These are phyloP conservation scores for Eulimnadia texana DNA, from an alignment of 1,140 invertebrate genomes.

Conservation along the genomic window DNA sequence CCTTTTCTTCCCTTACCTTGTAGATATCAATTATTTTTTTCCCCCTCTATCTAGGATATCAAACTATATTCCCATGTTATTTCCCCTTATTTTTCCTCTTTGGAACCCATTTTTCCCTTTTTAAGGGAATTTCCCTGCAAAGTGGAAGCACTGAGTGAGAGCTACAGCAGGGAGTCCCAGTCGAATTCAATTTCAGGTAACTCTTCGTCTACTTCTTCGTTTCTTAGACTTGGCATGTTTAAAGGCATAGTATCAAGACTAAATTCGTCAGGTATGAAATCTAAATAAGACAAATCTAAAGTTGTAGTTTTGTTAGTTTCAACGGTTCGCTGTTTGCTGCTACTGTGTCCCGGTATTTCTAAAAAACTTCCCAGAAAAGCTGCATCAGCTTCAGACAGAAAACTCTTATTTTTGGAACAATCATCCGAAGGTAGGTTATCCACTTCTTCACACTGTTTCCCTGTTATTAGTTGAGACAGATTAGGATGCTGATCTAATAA, in stretches of 20 bases:
- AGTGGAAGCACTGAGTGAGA: too few relatives aligned
- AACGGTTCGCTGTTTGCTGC: neutral
- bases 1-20: too few relatives aligned
- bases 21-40: too few relatives aligned
- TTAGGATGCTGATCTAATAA: neutral
- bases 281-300: neutral
- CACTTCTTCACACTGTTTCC: neutral
- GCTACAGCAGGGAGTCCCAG: neutral
- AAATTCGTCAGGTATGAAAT: neutral
- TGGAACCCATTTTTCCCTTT: too few relatives aligned
- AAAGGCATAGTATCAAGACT: neutral
- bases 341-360: neutral
- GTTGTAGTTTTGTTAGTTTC: neutral
- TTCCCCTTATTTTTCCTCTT: too few relatives aligned
- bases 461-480: neutral
- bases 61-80: too few relatives aligned
- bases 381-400: neutral
- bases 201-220: neutral
- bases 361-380: neutral
- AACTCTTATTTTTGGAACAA: neutral
- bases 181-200: neutral
- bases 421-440: neutral
- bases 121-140: neutral
- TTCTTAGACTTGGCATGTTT: neutral
- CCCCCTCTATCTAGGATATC: too few relatives aligned